Percentiles rank a stretch among this genome's conserved stretches.
Evolutionary conservation across 2,888 invertebrate species (phyloP).

Genomic region (Penaeus monodon): DNA sequence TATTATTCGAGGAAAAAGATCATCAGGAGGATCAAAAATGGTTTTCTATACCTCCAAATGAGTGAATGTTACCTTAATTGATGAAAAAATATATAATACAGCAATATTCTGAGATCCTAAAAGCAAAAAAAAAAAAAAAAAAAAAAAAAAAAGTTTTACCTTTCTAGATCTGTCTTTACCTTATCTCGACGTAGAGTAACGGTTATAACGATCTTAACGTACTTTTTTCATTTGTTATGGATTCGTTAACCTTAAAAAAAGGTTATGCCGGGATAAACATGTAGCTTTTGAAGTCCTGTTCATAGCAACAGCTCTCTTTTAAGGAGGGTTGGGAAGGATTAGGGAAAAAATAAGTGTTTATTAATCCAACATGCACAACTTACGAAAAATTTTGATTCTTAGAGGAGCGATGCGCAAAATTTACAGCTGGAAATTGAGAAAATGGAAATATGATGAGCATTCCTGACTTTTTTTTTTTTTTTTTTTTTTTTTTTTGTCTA

Average conservation of each 20-base stretch:
- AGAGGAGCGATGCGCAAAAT: constrained; percentile 48
- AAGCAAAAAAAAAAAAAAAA: too few species aligned
- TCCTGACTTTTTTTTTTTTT: not conserved
- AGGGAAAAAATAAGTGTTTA: not conserved
- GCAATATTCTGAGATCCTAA: too few species aligned
- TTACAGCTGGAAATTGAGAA: constrained; percentile 52
- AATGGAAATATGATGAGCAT: constrained; percentile 18
- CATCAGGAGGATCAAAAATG: too few species aligned
- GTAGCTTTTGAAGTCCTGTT: not conserved
- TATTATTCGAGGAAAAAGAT: too few species aligned
- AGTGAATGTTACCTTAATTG: too few species aligned
- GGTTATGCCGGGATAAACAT: not conserved
- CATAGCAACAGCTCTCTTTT: not conserved
- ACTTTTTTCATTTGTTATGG: constrained; percentile 27
- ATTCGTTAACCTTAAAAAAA: constrained; percentile 26
- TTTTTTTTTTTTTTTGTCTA: too few species aligned
- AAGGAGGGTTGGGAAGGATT: constrained; percentile 4
- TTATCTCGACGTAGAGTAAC: too few species aligned
- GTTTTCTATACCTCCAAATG: too few species aligned
- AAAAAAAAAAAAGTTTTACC: accelerated
- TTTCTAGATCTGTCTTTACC: too few species aligned
- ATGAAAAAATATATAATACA: too few species aligned
- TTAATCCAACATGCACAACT: constrained; percentile 44
- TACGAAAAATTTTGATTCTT: constrained; percentile 51
- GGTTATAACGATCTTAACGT: too few species aligned